Percentiles rank a stretch among this genome's conserved stretches.
Evolutionary conservation across 2,888 invertebrate genomes (phyloP).

Genomic region (Acleris cristana): DNA sequence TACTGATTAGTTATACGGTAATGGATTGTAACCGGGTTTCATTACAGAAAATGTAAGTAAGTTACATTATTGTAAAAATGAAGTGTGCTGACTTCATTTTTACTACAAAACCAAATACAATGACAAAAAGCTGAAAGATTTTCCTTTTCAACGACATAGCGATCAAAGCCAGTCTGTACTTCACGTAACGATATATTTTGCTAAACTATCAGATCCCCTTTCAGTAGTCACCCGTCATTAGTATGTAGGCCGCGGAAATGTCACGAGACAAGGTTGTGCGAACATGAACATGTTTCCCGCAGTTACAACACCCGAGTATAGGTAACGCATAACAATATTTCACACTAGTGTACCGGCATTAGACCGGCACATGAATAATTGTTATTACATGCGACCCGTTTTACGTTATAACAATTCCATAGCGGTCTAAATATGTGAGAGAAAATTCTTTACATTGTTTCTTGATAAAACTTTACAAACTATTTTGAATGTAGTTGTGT

Average conservation of each 20-base stretch:
- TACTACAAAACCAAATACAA: too few species aligned
- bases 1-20: neutral
- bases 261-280: conserved; percentile 27
- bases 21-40: neutral
- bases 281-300: conserved; percentile 17
- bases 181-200: neutral
- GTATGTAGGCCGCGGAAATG: conserved; percentile 33
- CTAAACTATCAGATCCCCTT: conserved; percentile 21
- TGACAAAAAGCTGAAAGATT: too few species aligned
- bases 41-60: too few species aligned
- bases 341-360: conserved; percentile 16
- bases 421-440: neutral
- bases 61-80: too few species aligned
- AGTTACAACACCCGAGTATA: conserved; percentile 4
- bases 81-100: too few species aligned
- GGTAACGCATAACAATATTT: conserved; percentile 20
- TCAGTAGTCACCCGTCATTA: conserved; percentile 15
- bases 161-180: too few species aligned
- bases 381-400: conserved; percentile 21
- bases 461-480: neutral
- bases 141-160: too few species aligned
- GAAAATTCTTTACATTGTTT: neutral
- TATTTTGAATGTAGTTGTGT: neutral
- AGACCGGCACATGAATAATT: conserved; percentile 24
- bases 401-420: conserved; percentile 10